phyloP scores from a whole-genome alignment of 1,140 invertebrate species.

The Lepeophtheirus salmonis region DNA sequence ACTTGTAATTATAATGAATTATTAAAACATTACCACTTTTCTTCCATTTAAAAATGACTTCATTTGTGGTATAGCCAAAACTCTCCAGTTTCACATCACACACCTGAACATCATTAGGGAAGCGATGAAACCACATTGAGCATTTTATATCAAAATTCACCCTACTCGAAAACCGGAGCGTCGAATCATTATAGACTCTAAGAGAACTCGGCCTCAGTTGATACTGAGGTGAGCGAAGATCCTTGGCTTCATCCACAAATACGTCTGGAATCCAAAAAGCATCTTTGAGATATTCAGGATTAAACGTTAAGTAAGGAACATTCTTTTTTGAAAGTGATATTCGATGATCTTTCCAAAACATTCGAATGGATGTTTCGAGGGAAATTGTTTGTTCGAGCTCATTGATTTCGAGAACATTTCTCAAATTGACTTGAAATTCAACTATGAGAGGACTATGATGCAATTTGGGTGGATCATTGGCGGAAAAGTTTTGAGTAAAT shows the following conservation, averaged over 20 bases:
- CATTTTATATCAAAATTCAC: slow-evolving; percentile 17
- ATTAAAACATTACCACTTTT: no score
- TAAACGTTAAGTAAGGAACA: slow-evolving; percentile 9
- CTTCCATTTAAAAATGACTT: not conserved
- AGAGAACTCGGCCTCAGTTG: not conserved
- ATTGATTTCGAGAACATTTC: not conserved
- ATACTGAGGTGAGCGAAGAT: not conserved
- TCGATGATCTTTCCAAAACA: slow-evolving; percentile 5
- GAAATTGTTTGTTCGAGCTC: slow-evolving; percentile 6
- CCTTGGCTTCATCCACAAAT: slow-evolving; percentile 8
- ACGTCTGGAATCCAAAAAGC: slow-evolving; percentile 16
- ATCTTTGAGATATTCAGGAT: not conserved
- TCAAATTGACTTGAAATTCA: not conserved
- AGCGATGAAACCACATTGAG: slow-evolving; percentile 5
- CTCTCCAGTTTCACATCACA: slow-evolving; percentile 11
- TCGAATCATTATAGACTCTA: slow-evolving; percentile 1
- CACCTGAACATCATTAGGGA: slow-evolving; percentile 2
- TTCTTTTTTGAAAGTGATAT: not conserved
- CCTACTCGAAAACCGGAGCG: not conserved
- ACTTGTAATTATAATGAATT: no score
- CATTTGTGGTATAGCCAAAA: not conserved
- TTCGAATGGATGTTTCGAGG: slow-evolving; percentile 8
- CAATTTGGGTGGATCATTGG: no score
- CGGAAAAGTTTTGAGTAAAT: no score
- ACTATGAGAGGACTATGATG: not conserved